Evolutionary conservation across 2,113 vertebrate genomes (phyloP).

Genomic region (Chrysochloris asiatica): DNA sequence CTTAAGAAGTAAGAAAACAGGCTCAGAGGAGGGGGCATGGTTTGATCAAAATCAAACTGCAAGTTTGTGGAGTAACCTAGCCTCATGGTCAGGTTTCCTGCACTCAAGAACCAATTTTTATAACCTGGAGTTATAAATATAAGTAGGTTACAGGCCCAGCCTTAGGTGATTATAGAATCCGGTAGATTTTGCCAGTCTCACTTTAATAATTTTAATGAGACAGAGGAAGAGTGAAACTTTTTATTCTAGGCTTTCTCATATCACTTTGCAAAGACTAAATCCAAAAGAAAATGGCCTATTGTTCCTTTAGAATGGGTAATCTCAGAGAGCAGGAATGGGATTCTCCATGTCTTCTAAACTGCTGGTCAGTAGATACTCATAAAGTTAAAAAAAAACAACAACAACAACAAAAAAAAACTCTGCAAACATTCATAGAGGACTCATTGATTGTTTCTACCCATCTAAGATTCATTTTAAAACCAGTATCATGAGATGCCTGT

Average conservation of each 20-base stretch:
- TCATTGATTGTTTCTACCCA: background rate
- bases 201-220: slow-evolving; percentile 22
- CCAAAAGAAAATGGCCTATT: slow-evolving; percentile 35
- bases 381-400: background rate
- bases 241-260: background rate
- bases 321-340: background rate
- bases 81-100: background rate
- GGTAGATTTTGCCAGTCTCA: background rate
- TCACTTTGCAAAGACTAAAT: slow-evolving; percentile 4
- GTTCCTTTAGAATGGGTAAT: slow-evolving; percentile 39
- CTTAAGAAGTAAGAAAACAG: slow-evolving; percentile 39
- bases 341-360: slow-evolving; percentile 2
- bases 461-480: slow-evolving; percentile 29
- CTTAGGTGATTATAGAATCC: background rate
- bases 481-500: background rate
- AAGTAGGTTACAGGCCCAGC: background rate
- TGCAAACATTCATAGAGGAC: background rate
- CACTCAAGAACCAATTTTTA: background rate
- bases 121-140: background rate
- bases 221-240: background rate
- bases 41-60: slow-evolving; percentile 3
- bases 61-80: background rate
- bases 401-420: no score
- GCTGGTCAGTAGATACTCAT: background rate
- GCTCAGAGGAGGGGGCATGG: background rate